These are phyloP conservation scores for Acheta domesticus DNA, from an alignment of 2,888 invertebrate genomes.

Conservation along the genomic window DNA sequence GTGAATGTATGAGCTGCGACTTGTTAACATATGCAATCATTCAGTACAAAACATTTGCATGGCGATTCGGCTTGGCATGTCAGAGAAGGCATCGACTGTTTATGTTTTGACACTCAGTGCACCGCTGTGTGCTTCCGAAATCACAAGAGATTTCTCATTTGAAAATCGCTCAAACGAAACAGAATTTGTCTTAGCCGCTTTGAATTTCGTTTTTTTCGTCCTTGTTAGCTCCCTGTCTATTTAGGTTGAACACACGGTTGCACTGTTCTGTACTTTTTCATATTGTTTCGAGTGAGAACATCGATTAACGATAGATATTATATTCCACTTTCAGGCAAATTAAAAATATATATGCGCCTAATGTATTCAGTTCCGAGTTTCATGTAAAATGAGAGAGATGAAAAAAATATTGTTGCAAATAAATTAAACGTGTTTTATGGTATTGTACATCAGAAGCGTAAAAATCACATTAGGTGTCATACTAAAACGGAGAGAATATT, in stretches of 20 bases:
- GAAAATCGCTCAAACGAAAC: too few species aligned
- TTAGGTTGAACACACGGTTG: too few species aligned
- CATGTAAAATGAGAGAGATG: background rate
- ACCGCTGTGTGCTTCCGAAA: background rate
- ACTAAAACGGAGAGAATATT: conserved; percentile 10
- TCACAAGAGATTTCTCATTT: background rate
- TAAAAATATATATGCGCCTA: too few species aligned
- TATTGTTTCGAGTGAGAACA: too few species aligned
- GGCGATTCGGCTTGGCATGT: conserved; percentile 10
- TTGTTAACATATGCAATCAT: conserved; percentile 18
- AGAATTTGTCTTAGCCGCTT: too few species aligned
- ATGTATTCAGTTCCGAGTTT: background rate
- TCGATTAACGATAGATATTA: too few species aligned
- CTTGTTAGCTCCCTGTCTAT: too few species aligned
- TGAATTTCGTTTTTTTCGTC: too few species aligned
- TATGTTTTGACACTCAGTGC: conserved; percentile 9
- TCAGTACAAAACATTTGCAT: conserved; percentile 18
- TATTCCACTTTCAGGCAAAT: too few species aligned
- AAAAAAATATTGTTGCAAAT: background rate
- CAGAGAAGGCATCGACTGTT: conserved; percentile 7
- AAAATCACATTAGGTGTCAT: background rate
- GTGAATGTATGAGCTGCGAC: conserved; percentile 18
- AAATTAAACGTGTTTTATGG: background rate
- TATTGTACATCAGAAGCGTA: background rate
- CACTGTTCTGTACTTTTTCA: too few species aligned